Evolutionary conservation across 2,113 vertebrate species (phyloP).

Genomic region (Cryptomyrus ogoouensis): DNA sequence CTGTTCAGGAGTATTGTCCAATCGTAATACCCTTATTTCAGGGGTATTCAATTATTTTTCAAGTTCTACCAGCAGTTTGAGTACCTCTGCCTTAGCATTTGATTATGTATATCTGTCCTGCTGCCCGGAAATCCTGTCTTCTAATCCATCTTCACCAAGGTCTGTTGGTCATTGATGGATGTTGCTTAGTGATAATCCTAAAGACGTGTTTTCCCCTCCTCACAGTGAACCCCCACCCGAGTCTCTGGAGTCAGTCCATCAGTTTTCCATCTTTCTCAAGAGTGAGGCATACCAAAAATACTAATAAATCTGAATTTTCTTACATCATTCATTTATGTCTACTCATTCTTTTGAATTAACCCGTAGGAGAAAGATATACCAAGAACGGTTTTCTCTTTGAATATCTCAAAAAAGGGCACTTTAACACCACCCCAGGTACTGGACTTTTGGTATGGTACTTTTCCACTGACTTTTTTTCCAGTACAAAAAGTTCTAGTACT

Average conservation of each 20-base stretch:
- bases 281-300: neutral
- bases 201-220: neutral
- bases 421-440: neutral
- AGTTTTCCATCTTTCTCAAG: neutral
- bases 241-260: neutral
- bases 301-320: neutral
- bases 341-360: neutral
- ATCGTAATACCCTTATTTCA: neutral
- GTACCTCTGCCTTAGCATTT: neutral
- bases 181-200: neutral
- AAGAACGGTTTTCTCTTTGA: neutral
- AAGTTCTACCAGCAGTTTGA: neutral
- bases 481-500: neutral
- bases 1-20: neutral
- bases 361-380: neutral
- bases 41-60: neutral
- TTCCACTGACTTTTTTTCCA: neutral
- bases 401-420: neutral
- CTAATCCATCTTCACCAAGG: neutral
- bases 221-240: neutral
- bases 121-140: neutral
- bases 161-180: neutral
- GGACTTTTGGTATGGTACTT: neutral
- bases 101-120: neutral
- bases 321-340: neutral